Conservation (phyloP, 1,140 invertebrate genomes). For the Cyclargus thomasi region DNA sequence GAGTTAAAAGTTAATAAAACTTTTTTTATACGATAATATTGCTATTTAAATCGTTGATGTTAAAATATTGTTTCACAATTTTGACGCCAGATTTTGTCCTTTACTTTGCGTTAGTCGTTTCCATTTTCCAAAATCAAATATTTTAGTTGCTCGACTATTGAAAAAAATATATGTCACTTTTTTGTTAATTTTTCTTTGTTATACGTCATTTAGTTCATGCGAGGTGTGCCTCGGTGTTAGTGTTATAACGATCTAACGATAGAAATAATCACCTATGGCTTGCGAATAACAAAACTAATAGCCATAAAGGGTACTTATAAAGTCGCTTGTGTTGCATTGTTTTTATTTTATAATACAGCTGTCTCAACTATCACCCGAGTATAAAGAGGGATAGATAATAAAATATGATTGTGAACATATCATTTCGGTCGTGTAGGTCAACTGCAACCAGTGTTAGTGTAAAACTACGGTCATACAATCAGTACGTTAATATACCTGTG, state of each 20-base stretch:
- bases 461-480: constrained; percentile 34
- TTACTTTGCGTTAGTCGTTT: too few relatives aligned
- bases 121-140: too few relatives aligned
- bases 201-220: not conserved
- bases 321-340: constrained; percentile 68
- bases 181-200: too few relatives aligned
- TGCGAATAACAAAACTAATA: constrained; percentile 72
- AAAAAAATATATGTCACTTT: too few relatives aligned
- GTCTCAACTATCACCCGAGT: constrained; percentile 29
- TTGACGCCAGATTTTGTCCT: too few relatives aligned
- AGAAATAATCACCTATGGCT: constrained; percentile 67
- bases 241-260: constrained; percentile 69
- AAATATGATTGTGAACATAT: constrained; percentile 31
- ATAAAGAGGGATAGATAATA: constrained; percentile 35
- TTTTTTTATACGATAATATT: too few relatives aligned
- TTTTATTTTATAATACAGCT: constrained; percentile 55
- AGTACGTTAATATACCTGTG: constrained; percentile 65
- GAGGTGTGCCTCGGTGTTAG: constrained; percentile 46
- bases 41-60: too few relatives aligned
- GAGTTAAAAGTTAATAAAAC: too few relatives aligned
- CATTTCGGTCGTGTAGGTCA: constrained; percentile 25
- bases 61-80: too few relatives aligned
- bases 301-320: constrained; percentile 63
- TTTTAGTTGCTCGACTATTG: too few relatives aligned
- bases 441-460: constrained; percentile 28